phyloP scores from a whole-genome alignment of 2,888 invertebrate species.

The Netelia fuscicornis region DNA sequence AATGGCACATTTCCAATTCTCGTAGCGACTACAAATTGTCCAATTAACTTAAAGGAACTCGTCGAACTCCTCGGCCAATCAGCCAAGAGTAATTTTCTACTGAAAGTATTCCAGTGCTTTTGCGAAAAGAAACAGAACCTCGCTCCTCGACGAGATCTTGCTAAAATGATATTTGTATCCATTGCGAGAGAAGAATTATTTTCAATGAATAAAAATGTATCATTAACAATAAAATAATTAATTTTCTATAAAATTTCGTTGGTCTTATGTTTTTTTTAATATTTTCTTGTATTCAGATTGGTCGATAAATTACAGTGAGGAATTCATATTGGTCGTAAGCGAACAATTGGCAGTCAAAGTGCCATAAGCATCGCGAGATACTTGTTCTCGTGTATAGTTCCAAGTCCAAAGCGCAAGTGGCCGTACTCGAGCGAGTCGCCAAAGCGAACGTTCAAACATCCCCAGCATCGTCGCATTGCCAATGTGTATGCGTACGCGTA shows the following conservation, averaged over 20 bases:
- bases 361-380: background rate
- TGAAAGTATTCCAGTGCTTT: background rate
- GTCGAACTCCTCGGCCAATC: background rate
- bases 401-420: constrained; percentile 29
- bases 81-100: background rate
- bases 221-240: no score
- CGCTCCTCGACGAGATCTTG: background rate
- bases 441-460: constrained; percentile 35
- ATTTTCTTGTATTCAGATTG: background rate
- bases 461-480: constrained; percentile 14
- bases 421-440: constrained; percentile 36
- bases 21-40: background rate
- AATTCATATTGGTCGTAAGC: background rate
- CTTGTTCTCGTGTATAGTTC: constrained; percentile 22
- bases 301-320: background rate
- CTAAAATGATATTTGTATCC: no score
- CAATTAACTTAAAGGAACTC: background rate
- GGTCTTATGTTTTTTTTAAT: no score
- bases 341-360: constrained; percentile 8
- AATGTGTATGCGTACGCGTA: constrained; percentile 11
- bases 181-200: no score
- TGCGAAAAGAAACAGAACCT: background rate
- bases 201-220: no score
- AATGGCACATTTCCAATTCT: background rate
- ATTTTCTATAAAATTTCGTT: no score